Evolutionary conservation across 2,113 vertebrate genomes (phyloP), one percentile per base, ranked within the genome.

Genomic region (Corapipo altera): DNA sequence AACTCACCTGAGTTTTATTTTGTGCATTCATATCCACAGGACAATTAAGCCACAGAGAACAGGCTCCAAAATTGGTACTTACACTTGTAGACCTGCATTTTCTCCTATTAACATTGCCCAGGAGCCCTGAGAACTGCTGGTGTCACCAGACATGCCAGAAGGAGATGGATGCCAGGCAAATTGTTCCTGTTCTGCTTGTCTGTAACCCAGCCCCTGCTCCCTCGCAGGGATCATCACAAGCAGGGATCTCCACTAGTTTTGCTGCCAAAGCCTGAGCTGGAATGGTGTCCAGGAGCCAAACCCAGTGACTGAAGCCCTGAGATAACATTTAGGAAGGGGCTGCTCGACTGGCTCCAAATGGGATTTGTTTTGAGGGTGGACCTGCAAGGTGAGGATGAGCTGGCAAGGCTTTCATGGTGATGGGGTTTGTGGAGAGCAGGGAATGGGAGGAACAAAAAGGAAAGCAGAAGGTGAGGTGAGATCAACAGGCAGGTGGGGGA

Each of bases 321-420:
- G 95, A 88, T 95, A 95, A 96, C 76, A 87, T 84, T 91, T 79
- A 96, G 84, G 57, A 74, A 66, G n/a, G 62, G 39, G 51, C 30
- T 37, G 72, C 39, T 91, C 41, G 65, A 66, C 83, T 73, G 26
- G 39, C 64, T 89, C 70, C 76, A 85, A 71, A 48, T 16, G 80
- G 91, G 83, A 91, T 92, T 95, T 70, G 79, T 71, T 96, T 43
- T 18, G 67, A 58, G 43, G 43, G 59, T 55, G 59, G 51, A 24
- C 3, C 7, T 37, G 57, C 65, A 9, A 79, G 84, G 90, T 65
- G 83, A 86, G 93, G 65, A 66, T 89, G 72, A 54, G 76, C 46
- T 92, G 65, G 9, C 66, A n/a, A 7, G 11, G 67, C 94, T 91
- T 77, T 91, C 62, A 59, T 62, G 90, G 66, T 90, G 51, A 48